These are phyloP conservation scores for Myxocyprinus asiaticus DNA, from an alignment of 2,113 vertebrate genomes.

Conservation along the genomic window DNA sequence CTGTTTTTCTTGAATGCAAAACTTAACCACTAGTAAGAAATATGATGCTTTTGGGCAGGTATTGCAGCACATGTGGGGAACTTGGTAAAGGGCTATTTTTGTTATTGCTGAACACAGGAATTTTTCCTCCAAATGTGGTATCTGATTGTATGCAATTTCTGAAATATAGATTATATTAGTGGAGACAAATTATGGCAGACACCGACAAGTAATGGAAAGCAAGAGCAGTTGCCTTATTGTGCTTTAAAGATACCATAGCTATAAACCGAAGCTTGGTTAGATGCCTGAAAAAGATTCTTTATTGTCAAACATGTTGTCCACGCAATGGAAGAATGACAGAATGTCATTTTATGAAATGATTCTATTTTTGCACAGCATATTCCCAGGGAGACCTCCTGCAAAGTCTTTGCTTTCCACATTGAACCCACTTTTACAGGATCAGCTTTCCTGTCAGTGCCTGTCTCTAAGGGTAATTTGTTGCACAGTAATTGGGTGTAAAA, in stretches of 20 bases:
- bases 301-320: neutral
- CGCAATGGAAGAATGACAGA: neutral
- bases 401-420: neutral
- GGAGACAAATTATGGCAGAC: neutral
- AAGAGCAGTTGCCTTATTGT: neutral
- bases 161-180: neutral
- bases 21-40: slow-evolving; percentile 45
- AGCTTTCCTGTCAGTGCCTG: slow-evolving; percentile 37
- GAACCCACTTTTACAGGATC: slow-evolving; percentile 1
- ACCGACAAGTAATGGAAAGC: neutral
- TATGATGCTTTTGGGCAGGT: neutral
- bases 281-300: neutral
- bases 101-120: neutral
- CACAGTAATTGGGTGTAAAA: slow-evolving; percentile 71
- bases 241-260: neutral
- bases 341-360: neutral
- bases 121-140: neutral
- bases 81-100: slow-evolving; percentile 11
- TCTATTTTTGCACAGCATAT: neutral
- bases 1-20: slow-evolving; percentile 50
- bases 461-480: slow-evolving; percentile 53
- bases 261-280: neutral
- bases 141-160: neutral
- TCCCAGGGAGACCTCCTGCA: neutral
- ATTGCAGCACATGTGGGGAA: slow-evolving; percentile 2